These are phyloP conservation scores for Nomada ferruginata DNA, from an alignment of 2,888 invertebrate species.

Conservation along the genomic window DNA sequence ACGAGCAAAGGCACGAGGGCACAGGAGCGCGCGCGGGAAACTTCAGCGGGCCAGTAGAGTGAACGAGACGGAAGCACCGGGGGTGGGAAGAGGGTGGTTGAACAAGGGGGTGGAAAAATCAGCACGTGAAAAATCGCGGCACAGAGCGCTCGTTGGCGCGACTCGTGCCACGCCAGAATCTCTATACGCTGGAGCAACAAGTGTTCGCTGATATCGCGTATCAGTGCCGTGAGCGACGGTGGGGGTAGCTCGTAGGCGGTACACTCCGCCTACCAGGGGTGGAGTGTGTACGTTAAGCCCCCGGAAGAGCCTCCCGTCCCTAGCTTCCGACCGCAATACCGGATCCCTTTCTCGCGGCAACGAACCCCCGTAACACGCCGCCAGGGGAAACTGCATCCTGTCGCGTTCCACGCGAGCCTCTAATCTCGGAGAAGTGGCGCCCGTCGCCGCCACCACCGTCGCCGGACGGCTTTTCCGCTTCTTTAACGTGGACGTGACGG, in stretches of 20 bases:
- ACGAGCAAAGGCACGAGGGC: neutral
- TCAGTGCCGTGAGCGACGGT: conserved; percentile 73
- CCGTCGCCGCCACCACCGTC: neutral
- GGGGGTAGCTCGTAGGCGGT: conserved; percentile 79
- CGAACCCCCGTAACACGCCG: conserved; percentile 59
- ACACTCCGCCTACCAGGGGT: conserved; percentile 82
- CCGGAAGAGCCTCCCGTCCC: conserved; percentile 64
- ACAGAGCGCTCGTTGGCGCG: conserved; percentile 39
- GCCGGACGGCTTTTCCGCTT: conserved; percentile 1
- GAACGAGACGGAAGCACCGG: neutral
- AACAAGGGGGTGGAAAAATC: conserved; percentile 66
- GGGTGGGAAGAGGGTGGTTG: conserved; percentile 34
- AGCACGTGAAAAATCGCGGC: conserved; percentile 74
- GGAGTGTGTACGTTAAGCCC: conserved; percentile 78
- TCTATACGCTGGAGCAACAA: conserved; percentile 77
- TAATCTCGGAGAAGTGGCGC: conserved; percentile 30
- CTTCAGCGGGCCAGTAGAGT: conserved; percentile 16
- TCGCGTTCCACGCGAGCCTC: conserved; percentile 42
- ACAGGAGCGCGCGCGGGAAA: conserved; percentile 28
- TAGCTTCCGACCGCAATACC: conserved; percentile 54
- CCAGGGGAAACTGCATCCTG: conserved; percentile 46
- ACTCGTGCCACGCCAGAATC: conserved; percentile 47
- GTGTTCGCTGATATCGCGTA: conserved; percentile 82
- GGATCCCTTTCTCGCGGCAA: conserved; percentile 51
- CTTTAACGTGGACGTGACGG: neutral